Conservation (phyloP, 2,797 vertebrate species). For the Coranthus polyacanthus region DNA sequence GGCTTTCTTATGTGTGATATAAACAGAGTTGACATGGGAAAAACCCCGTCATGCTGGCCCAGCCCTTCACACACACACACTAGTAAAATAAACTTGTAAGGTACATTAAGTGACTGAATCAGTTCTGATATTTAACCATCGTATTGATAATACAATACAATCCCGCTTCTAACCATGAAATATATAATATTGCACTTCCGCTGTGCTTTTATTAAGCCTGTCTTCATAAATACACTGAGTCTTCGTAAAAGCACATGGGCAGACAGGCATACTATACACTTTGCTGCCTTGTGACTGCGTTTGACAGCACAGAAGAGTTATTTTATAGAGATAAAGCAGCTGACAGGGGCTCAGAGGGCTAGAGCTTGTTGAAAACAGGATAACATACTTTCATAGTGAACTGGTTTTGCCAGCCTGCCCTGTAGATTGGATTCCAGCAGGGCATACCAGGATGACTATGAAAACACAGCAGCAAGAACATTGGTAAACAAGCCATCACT, state of each 20-base stretch:
- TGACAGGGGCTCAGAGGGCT: constrained; percentile 21
- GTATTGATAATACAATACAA: background rate
- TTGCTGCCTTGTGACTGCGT: constrained; percentile 33
- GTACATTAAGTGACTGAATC: background rate
- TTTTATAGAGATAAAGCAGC: constrained; percentile 21
- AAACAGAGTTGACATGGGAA: constrained; percentile 11
- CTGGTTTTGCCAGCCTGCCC: constrained; percentile 81
- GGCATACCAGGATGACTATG: constrained; percentile 48
- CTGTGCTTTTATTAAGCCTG: background rate
- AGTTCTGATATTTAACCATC: background rate
- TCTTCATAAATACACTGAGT: constrained; percentile 13
- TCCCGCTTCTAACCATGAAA: background rate
- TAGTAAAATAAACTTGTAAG: too few species aligned
- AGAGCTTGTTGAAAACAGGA: constrained; percentile 41
- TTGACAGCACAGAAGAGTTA: constrained; percentile 9
- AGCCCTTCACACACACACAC: background rate
- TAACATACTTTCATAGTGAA: constrained; percentile 56
- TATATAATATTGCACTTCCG: background rate
- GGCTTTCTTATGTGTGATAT: background rate
- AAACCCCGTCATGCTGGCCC: background rate
- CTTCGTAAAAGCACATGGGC: background rate
- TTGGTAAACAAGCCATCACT: constrained; percentile 36
- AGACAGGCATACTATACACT: constrained; percentile 4
- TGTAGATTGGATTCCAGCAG: constrained; percentile 64
- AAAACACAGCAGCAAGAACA: constrained; percentile 38